Conservation (phyloP, 1,140 invertebrate genomes). For the Magallana angulata region DNA sequence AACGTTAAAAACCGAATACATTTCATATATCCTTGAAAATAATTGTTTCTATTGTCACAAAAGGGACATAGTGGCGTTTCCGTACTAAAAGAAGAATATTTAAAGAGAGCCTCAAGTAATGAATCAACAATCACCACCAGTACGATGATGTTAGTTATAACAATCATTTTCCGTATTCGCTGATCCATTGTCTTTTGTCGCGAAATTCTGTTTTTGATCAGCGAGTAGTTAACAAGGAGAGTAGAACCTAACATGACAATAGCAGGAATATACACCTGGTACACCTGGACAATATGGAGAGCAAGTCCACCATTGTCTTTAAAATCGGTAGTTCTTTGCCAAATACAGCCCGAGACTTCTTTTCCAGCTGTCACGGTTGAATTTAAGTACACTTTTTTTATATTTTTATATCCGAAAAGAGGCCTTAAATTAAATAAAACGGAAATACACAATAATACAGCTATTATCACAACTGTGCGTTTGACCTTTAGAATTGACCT, state of each 20-base stretch:
- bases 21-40: background rate
- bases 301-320: background rate
- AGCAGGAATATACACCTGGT: background rate
- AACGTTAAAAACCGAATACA: background rate
- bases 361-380: background rate
- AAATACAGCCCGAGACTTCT: background rate
- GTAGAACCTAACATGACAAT: background rate
- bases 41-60: too few relatives aligned
- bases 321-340: background rate
- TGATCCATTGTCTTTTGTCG: background rate
- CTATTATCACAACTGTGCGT: background rate
- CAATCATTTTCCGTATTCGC: too few relatives aligned
- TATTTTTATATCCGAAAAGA: background rate
- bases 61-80: too few relatives aligned
- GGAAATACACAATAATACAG: background rate
- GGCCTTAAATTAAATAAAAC: background rate
- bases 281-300: background rate
- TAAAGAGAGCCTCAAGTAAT: too few relatives aligned
- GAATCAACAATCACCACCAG: too few relatives aligned
- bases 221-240: background rate
- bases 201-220: background rate
- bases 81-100: too few relatives aligned
- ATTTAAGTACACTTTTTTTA: background rate
- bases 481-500: background rate
- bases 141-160: too few relatives aligned